Evolutionary conservation across 2,888 invertebrate species (phyloP).

Genomic region (Meta bourneti): DNA sequence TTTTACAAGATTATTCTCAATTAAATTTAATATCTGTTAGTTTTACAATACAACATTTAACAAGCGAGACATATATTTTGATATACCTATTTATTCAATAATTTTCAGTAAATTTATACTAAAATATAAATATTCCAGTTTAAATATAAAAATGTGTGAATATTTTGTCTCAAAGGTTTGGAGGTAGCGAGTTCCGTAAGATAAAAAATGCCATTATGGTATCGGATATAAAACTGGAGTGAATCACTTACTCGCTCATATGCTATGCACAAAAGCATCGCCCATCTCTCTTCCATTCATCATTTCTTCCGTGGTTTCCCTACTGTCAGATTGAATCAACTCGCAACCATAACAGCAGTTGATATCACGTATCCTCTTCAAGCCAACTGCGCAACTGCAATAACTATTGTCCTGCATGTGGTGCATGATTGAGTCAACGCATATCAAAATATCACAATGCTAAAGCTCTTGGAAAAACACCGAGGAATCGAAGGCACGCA

Average conservation of each 20-base stretch:
- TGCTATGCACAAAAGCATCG: slow-evolving; percentile 25
- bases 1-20: too few species aligned
- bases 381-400: not conserved
- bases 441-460: not conserved
- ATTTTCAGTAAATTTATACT: too few species aligned
- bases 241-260: slow-evolving; percentile 61
- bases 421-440: not conserved
- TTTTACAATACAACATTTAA: too few species aligned
- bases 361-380: not conserved
- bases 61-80: too few species aligned
- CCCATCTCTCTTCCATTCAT: not conserved
- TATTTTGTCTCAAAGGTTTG: too few species aligned
- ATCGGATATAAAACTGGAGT: not conserved
- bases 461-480: not conserved
- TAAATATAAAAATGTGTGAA: too few species aligned
- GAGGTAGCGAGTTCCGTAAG: too few species aligned
- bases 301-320: not conserved
- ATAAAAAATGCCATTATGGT: too few species aligned
- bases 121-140: too few species aligned
- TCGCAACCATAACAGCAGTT: not conserved
- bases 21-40: too few species aligned
- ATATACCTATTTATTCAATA: too few species aligned
- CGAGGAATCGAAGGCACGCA: not conserved
- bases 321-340: not conserved
- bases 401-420: not conserved